Percentiles rank a stretch among this genome's conserved stretches.
phyloP scores from a whole-genome alignment of 1,140 invertebrate genomes.

The Drosophila nigrodunni region DNA sequence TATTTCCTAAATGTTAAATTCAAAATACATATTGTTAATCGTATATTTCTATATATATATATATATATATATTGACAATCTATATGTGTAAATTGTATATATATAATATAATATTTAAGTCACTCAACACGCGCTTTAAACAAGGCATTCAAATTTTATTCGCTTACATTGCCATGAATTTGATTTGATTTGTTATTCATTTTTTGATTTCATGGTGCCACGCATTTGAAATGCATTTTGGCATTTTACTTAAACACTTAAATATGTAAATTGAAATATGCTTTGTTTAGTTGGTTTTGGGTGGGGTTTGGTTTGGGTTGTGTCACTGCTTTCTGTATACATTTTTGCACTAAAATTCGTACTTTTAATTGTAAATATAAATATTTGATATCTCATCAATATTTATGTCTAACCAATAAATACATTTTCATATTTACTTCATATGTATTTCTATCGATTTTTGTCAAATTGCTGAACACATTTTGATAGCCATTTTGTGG shows the following conservation, averaged over 20 bases:
- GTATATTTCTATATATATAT: conserved; percentile 7
- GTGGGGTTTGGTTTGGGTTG: too few species aligned
- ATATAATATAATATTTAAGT: conserved; percentile 10
- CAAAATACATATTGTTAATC: conserved; percentile 28
- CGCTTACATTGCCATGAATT: conserved; percentile 30
- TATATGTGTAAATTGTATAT: conserved; percentile 17
- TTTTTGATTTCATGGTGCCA: conserved; percentile 42
- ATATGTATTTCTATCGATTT: conserved; percentile 22
- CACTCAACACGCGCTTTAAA: conserved; percentile 24
- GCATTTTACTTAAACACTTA: conserved; percentile 77
- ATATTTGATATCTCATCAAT: conserved; percentile 60
- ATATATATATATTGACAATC: conserved; percentile 21
- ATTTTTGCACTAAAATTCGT: conserved; percentile 48
- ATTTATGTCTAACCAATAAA: conserved; percentile 69
- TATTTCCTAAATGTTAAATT: conserved; percentile 25
- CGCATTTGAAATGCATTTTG: conserved; percentile 74
- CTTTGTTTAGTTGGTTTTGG: background rate
- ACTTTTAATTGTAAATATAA: conserved; percentile 55
- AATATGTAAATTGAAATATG: conserved; percentile 71
- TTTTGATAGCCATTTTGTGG: conserved; percentile 36
- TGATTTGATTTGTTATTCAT: conserved; percentile 27
- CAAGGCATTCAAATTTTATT: conserved; percentile 29
- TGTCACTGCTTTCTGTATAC: background rate
- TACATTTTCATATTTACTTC: conserved; percentile 25
- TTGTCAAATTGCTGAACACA: conserved; percentile 45